Base-by-base conservation (phyloP, 2,888 invertebrate species). In the Electrophaes corylata region DNA sequence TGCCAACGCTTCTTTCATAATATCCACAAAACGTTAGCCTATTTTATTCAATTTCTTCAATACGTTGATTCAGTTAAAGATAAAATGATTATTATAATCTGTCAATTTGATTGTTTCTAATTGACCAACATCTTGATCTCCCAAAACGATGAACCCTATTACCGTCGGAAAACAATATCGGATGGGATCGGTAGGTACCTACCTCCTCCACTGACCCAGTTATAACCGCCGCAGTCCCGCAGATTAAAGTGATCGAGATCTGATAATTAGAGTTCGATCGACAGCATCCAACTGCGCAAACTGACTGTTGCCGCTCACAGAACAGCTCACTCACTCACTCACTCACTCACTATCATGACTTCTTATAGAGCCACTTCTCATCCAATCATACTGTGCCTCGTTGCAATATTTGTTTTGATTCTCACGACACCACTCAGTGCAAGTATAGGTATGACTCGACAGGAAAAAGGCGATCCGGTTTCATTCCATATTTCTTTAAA, bases 181-280 rank as follows among this genome's bases (percentile, higher is more conserved):
- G 19, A 26, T 6, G 6, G 26, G 4, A 26, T 6, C 4, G 26
- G 26, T 26, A 26, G 6, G 6, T 26, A 6, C 47, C 20, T 19
- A 12, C 4, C 20, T 8, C 11, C 11, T 18, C 16, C 18, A 5
- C 10, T 33, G 18, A 12, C 6, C 12, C 23, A 41, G 41, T 40
- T 19, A 40, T 40, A 4, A 11, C 18, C 10, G 10, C 11, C 29
- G 16, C 44, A 3, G 29, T 14, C 12, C 16, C 12, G 23, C 11
- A 4, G 39, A 40, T 19, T 40, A 40, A 26, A 37, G 37, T 48
- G 37, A 48, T 37, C 47, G 47, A 37, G 33, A 51, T 51, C 43
- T 4, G 6, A 43, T 51, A 35, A 51, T 44, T 51, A 43, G 14
- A 43, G 37, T 39, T 33, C 33, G 33, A 43, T 41, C 51, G 43